Base-by-base conservation (phyloP, 2,888 invertebrate species). In the Myopa tessellatipennis region DNA sequence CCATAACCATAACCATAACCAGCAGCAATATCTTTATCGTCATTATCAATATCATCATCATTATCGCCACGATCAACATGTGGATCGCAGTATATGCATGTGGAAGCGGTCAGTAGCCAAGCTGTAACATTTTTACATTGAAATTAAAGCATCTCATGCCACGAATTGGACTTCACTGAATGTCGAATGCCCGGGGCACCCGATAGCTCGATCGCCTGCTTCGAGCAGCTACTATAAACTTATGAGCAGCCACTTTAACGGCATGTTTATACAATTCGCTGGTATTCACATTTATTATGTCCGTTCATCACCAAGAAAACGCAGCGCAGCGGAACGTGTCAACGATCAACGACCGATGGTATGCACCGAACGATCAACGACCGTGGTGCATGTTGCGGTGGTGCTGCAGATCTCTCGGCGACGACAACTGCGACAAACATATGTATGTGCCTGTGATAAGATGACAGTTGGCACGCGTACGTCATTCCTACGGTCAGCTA, bases 261-360 rank as follows among this genome's bases (percentile, higher is more conserved):
- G 36, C 45, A 36, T 71, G 58, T 71, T 71, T 36, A 36, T 58
- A 16, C 58, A 36, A 55, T 52, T 71, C 2, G 52, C 5, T n/a
- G 16, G 55, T n/a, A 55, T 55, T 6, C 10, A 16, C 55, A 14
- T 55, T 55, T n/a, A 55, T 55, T 55, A 3, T 55, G 55, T 55
- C 55, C n/a, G 55, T n/a, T n/a, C 55, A 55, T 55, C 55, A 55
- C 55, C 14, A 5, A n/a, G n/a, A 14, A n/a, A 55, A n/a, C 5
- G 55, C 10, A 6, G n/a, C 55, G 69, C 69, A 50, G 40, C 67
- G 14, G 67, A 38, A 34, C 67, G 67, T 34, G 67, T 67, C 38
- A 67, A 36, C 67, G 67, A 67, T 63, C 63, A 63, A 18, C 34
- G 60, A 60, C 26, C 26, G 26, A 26, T 26, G 1, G 26, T 26